These are phyloP conservation scores for Charina bottae DNA, from an alignment of 2,113 vertebrate species.

Conservation along the genomic window DNA sequence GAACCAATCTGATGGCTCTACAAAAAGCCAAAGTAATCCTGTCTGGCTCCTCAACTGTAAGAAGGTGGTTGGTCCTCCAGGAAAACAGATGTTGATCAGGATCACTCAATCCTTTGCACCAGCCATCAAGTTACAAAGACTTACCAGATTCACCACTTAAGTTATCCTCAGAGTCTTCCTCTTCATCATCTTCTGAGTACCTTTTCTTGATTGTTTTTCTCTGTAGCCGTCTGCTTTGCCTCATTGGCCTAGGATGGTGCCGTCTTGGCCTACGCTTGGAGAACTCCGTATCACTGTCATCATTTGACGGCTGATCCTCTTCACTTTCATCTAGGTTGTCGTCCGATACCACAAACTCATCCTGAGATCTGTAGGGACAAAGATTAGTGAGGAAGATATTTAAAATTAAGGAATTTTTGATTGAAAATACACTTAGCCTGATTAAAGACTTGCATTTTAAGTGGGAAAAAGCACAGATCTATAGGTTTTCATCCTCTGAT, in stretches of 20 bases:
- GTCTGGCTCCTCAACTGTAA: not conserved
- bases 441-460: not conserved
- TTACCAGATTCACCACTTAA: constrained; percentile 79
- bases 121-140: not conserved
- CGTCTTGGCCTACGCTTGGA: constrained; percentile 74
- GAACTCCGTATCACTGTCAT: constrained; percentile 83
- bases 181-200: constrained; percentile 94
- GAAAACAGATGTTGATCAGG: not conserved
- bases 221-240: constrained; percentile 78
- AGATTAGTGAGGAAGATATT: not conserved
- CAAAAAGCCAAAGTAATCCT: not conserved
- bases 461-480: too few relatives aligned
- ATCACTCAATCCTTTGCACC: not conserved
- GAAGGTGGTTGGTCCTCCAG: not conserved
- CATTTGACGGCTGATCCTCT: constrained; percentile 80
- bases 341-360: constrained; percentile 89
- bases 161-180: constrained; percentile 81
- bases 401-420: accelerated
- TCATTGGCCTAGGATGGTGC: constrained; percentile 72
- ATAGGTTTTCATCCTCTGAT: not conserved
- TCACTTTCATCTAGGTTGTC: constrained; percentile 84
- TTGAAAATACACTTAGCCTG: not conserved
- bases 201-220: constrained; percentile 82
- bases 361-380: constrained; percentile 81
- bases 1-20: too few relatives aligned